Evolutionary conservation across 2,888 invertebrate genomes (phyloP).

Genomic region (Drosophila recens): DNA sequence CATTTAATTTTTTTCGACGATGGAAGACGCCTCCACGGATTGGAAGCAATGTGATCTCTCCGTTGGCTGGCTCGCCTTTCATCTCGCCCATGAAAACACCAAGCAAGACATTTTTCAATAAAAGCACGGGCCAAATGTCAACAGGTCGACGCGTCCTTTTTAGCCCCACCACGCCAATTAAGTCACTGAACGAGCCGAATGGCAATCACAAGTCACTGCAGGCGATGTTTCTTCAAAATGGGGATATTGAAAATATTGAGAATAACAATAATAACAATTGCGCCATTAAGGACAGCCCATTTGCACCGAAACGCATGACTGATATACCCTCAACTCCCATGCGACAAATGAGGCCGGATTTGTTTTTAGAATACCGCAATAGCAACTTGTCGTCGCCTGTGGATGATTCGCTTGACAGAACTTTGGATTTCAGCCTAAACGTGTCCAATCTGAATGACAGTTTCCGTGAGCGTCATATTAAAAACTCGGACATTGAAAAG

Average conservation of each 20-base stretch:
- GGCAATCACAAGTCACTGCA: constrained; percentile 51
- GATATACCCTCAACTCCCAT: constrained; percentile 59
- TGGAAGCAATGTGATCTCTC: constrained; percentile 61
- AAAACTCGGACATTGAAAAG: constrained; percentile 92
- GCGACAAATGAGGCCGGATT: constrained; percentile 58
- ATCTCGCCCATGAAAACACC: constrained; percentile 71
- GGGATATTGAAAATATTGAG: constrained; percentile 33
- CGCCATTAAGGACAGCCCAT: constrained; percentile 8
- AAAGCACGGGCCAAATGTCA: constrained; percentile 4
- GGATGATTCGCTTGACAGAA: constrained; percentile 36
- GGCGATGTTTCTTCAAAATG: not conserved
- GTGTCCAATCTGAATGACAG: constrained; percentile 59
- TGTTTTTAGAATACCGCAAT: constrained; percentile 77
- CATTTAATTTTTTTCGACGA: constrained; percentile 89
- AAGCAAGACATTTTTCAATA: constrained; percentile 41
- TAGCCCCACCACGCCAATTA: constrained; percentile 39
- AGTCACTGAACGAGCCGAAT: constrained; percentile 49
- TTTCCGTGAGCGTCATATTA: constrained; percentile 84
- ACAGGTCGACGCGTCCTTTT: constrained; percentile 64
- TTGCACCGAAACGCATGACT: constrained; percentile 3
- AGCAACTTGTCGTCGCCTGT: constrained; percentile 56
- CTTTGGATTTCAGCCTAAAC: constrained; percentile 27
- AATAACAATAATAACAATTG: constrained; percentile 65
- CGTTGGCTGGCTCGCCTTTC: constrained; percentile 66
- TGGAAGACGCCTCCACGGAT: constrained; percentile 94